A percentile compares a stretch with the other conserved stretches of the same genome.
Conservation (phyloP, 2,888 invertebrate species). For the Scaptomyza tumidula region DNA sequence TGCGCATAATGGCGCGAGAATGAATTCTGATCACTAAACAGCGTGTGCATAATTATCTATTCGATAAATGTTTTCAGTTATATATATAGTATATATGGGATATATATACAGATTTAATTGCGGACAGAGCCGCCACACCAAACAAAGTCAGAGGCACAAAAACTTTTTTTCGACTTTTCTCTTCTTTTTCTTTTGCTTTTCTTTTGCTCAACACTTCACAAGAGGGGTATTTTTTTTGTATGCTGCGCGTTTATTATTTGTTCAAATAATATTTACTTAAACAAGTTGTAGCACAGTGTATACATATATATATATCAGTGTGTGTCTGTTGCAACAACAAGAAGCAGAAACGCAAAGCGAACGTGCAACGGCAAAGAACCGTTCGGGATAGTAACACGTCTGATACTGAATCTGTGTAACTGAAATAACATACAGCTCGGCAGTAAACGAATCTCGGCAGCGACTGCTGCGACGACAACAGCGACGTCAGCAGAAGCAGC, state of each 20-base stretch:
- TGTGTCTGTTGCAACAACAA: constrained; percentile 55
- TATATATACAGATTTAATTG: constrained; percentile 13
- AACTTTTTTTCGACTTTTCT: constrained; percentile 23
- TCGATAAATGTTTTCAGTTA: not conserved
- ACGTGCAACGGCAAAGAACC: constrained; percentile 76
- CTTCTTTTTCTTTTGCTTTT: constrained; percentile 17
- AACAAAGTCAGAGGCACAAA: constrained; percentile 20
- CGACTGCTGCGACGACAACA: constrained; percentile 19
- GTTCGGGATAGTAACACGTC: constrained; percentile 84
- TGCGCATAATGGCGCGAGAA: constrained; percentile 91
- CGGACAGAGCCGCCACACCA: constrained; percentile 56
- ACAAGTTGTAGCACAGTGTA: constrained; percentile 57
- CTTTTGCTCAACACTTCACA: constrained; percentile 53
- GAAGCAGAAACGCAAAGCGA: constrained; percentile 30
- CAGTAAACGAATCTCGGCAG: constrained; percentile 59
- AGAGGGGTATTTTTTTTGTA: constrained; percentile 25
- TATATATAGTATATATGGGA: too few relatives aligned
- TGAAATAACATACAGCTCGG: constrained; percentile 84
- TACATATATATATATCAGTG: constrained; percentile 17
- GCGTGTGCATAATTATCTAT: constrained; percentile 89
- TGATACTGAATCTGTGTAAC: constrained; percentile 85
- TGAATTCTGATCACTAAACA: constrained; percentile 96
- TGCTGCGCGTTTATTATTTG: constrained; percentile 61
- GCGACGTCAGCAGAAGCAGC: constrained; percentile 11
- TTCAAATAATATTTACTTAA: constrained; percentile 75